Base-by-base conservation (phyloP, 2,797 vertebrate species). In the Chloroceryle inda region DNA sequence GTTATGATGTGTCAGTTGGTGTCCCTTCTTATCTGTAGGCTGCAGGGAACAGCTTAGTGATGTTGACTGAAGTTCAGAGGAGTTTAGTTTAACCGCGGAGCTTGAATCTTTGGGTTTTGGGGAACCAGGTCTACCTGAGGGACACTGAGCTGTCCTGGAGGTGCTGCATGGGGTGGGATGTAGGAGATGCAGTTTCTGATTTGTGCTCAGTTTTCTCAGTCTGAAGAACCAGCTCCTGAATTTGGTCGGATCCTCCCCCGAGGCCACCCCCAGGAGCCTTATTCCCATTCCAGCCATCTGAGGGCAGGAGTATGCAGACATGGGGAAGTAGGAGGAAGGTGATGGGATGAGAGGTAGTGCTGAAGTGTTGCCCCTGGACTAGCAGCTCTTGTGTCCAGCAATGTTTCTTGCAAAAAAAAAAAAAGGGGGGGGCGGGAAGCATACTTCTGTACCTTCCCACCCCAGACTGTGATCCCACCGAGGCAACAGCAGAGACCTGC, bases 21-120 rank as follows among this genome's bases (percentile, higher is more conserved):
- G 50, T 64, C 75, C 81, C 37, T 9, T 35, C 44, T 89, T 91
- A 82, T 79, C 92, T 82, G 59, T 71, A 26, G 49, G 66, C 73
- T 78, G 40, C 66, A 38, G 76, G 31, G 69, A 90, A 18, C 45
- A 81, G 66, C 73, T 78, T 23, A 20, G 33, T 40, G 50, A 29
- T 31, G 40, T 31, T 68, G 71, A 42, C 66, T 82, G 69, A 72
- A 66, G 47, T 61, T 90, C 74, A 78, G 56, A 68, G 33, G 35
- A 74, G 24, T 77, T 63, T 29, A 47, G 45, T 61, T 74, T 40
- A 67, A 64, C 31, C 0, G 0, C 11, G 52, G 73, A 63, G 56
- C 26, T 78, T n/a, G 22, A 19, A 33, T 49, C 72, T 92, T 40
- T 71, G 76, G n/a, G n/a, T 38, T 42, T 73, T 83, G 80, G 63